Percentiles rank a stretch among this genome's conserved stretches.
phyloP scores from a whole-genome alignment of 2,888 invertebrate genomes.

The Dioctria linearis region DNA sequence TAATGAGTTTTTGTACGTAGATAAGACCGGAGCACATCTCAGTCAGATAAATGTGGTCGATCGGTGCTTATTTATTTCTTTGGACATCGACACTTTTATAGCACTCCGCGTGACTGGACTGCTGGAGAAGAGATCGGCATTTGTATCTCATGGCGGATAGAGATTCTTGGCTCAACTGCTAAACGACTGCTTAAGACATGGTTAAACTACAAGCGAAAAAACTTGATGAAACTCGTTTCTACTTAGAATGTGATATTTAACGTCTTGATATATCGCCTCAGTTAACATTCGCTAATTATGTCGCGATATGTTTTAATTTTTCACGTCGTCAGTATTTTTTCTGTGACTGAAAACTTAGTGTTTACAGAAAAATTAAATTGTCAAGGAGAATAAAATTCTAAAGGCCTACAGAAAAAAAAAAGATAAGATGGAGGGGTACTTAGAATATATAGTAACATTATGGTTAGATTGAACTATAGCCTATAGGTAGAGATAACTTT shows the following conservation, averaged over 20 bases:
- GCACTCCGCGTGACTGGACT: neutral
- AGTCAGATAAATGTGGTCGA: slow-evolving; percentile 34
- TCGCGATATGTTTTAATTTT: slow-evolving; percentile 44
- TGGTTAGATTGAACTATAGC: no score
- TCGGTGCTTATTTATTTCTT: slow-evolving; percentile 35
- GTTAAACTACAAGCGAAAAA: neutral
- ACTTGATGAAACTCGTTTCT: slow-evolving; percentile 31
- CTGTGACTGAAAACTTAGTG: slow-evolving; percentile 1
- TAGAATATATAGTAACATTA: no score
- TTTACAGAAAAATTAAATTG: slow-evolving; percentile 23
- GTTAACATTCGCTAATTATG: slow-evolving; percentile 46
- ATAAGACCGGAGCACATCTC: slow-evolving; percentile 28
- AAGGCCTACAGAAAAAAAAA: neutral
- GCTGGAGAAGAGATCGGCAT: no score
- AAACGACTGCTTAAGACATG: neutral
- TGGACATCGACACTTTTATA: slow-evolving; percentile 22
- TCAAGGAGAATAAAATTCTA: neutral
- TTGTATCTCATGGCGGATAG: neutral
- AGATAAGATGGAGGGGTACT: neutral
- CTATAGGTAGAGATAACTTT: no score
- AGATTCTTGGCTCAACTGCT: slow-evolving; percentile 1
- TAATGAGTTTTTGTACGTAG: slow-evolving; percentile 57
- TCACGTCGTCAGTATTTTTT: slow-evolving; percentile 12
- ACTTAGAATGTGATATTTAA: slow-evolving; percentile 13
- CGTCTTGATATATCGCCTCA: slow-evolving; percentile 34